A percentile compares a stretch with the other conserved stretches of the same genome.
phyloP scores from a whole-genome alignment of 2,797 vertebrate genomes.

The Hapalemur alaotrensis region DNA sequence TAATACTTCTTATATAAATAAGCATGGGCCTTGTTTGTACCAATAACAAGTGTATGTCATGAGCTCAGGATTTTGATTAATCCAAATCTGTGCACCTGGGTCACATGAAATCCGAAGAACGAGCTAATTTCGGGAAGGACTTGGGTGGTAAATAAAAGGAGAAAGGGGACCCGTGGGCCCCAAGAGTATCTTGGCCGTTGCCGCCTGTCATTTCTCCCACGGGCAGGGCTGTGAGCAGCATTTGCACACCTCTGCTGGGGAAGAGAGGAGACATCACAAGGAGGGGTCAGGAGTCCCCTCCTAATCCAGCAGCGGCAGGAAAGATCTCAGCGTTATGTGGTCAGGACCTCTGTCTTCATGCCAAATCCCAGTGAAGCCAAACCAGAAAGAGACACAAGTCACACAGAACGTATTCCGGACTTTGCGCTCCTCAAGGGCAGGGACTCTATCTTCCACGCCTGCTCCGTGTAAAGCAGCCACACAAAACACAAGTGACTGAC shows the following conservation, averaged over 20 bases:
- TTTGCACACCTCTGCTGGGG: neutral
- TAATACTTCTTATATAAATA: neutral
- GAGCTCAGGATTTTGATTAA: neutral
- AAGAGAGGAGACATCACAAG: fast-evolving
- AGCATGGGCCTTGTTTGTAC: neutral
- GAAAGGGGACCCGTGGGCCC: neutral
- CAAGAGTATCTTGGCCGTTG: too few relatives aligned
- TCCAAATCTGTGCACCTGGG: neutral
- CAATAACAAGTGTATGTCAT: neutral
- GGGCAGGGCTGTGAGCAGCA: too few relatives aligned
- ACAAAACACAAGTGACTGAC: neutral
- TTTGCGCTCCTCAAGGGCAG: neutral
- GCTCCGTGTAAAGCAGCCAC: neutral
- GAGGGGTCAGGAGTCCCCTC: neutral
- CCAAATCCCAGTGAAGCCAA: neutral
- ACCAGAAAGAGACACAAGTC: neutral
- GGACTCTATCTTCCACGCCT: fast-evolving
- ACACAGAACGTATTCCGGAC: neutral
- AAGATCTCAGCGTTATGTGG: neutral
- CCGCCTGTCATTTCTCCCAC: neutral
- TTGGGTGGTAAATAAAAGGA: neutral
- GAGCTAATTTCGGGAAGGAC: neutral
- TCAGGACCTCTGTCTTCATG: neutral
- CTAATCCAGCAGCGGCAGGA: neutral
- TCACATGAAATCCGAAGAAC: neutral